Evolutionary conservation across 2,888 invertebrate species (phyloP).

Genomic region (Orchesellides sinensis): DNA sequence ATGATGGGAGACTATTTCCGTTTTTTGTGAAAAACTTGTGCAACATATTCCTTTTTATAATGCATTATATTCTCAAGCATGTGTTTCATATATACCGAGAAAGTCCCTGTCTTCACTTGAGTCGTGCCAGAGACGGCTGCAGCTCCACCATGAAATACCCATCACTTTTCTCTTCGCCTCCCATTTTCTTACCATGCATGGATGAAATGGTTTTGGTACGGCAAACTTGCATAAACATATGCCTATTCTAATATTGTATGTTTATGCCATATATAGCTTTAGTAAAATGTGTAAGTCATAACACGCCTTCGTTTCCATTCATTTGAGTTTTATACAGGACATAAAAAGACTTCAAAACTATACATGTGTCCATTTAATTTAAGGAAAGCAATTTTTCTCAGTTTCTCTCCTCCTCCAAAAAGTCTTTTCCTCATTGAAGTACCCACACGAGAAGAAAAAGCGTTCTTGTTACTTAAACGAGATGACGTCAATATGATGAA

Average conservation of each 20-base stretch:
- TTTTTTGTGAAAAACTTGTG: constrained; percentile 9
- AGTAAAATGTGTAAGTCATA: neutral
- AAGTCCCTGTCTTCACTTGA: too few species aligned
- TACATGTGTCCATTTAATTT: constrained; percentile 1
- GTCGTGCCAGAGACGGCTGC: neutral
- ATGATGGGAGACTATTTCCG: constrained; percentile 46
- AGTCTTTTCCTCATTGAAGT: neutral
- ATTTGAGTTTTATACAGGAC: neutral
- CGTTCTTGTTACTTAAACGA: constrained; percentile 17
- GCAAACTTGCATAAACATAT: neutral
- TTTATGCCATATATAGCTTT: too few species aligned
- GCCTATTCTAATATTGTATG: too few species aligned
- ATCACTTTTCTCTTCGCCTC: neutral
- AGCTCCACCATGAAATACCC: neutral
- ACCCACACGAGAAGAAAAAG: neutral
- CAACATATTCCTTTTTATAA: neutral
- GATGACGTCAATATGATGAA: constrained; percentile 59
- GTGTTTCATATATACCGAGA: neutral
- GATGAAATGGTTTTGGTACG: neutral
- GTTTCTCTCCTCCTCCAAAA: neutral
- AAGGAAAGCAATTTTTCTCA: neutral
- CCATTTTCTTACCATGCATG: constrained; percentile 4
- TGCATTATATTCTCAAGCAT: neutral
- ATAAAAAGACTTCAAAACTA: neutral
- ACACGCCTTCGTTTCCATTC: neutral